Conservation (phyloP, 2,113 vertebrate species). For the Pleuronectes platessa region DNA sequence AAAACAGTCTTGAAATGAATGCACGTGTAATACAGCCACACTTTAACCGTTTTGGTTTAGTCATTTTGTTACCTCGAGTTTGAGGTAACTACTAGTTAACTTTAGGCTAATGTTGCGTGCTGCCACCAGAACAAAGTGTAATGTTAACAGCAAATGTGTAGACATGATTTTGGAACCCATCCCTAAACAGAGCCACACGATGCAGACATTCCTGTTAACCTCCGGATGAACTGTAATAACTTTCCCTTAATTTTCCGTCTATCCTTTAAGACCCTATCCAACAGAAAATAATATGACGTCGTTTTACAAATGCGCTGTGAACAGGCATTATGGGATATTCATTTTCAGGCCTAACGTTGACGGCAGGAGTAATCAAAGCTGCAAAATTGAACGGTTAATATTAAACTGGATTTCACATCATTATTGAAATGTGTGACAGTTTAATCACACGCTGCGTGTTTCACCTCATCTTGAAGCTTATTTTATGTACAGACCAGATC, state of each 20-base stretch:
- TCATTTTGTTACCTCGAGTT: too few relatives aligned
- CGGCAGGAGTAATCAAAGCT: not conserved
- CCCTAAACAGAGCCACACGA: not conserved
- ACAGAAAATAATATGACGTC: not conserved
- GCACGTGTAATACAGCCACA: too few relatives aligned
- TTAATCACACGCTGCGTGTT: slow-evolving; percentile 14
- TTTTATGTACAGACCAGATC: slow-evolving; percentile 1
- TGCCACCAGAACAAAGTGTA: not conserved
- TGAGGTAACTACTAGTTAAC: not conserved
- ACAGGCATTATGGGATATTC: not conserved
- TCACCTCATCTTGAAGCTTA: not conserved
- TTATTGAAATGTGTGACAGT: slow-evolving; percentile 3
- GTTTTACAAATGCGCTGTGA: not conserved
- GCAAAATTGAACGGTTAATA: not conserved
- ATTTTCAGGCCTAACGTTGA: not conserved
- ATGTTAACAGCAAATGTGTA: not conserved
- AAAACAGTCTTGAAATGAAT: too few relatives aligned
- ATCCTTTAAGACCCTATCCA: not conserved
- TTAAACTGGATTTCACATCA: slow-evolving; percentile 5
- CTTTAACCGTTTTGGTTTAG: too few relatives aligned
- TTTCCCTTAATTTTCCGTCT: not conserved
- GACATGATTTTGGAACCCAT: not conserved
- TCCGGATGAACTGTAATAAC: not conserved
- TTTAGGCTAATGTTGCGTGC: not conserved
- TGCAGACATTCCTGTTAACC: not conserved